Conservation (phyloP, 2,113 vertebrate species). For the Monarcha castaneiventris region DNA sequence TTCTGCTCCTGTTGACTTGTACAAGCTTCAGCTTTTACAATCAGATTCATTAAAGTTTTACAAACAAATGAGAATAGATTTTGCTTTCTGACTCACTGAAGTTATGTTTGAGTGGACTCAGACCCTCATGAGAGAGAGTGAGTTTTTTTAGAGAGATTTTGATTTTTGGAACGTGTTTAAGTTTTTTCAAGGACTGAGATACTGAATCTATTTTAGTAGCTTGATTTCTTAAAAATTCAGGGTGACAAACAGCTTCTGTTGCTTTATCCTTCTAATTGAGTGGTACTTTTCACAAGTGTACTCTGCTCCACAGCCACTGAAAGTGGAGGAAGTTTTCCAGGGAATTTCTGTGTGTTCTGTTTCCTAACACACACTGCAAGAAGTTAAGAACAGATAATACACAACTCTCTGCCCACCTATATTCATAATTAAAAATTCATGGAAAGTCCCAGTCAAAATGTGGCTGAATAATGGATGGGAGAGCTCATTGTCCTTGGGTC, state of each 20-base stretch:
- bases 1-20: background rate
- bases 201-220: background rate
- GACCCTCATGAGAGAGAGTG: background rate
- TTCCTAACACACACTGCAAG: background rate
- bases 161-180: background rate
- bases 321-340: background rate
- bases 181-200: background rate
- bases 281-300: background rate
- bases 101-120: background rate
- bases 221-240: background rate
- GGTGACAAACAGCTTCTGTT: background rate
- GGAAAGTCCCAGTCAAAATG: background rate
- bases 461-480: background rate
- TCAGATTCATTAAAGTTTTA: background rate
- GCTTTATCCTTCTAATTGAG: background rate
- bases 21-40: background rate
- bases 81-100: background rate
- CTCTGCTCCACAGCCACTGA: background rate
- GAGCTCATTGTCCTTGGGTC: accelerated
- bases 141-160: background rate
- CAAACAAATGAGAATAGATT: background rate
- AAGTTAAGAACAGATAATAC: background rate
- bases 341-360: background rate
- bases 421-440: background rate
- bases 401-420: background rate